Conservation (phyloP, 2,113 vertebrate genomes). For the Tetrao urogallus region DNA sequence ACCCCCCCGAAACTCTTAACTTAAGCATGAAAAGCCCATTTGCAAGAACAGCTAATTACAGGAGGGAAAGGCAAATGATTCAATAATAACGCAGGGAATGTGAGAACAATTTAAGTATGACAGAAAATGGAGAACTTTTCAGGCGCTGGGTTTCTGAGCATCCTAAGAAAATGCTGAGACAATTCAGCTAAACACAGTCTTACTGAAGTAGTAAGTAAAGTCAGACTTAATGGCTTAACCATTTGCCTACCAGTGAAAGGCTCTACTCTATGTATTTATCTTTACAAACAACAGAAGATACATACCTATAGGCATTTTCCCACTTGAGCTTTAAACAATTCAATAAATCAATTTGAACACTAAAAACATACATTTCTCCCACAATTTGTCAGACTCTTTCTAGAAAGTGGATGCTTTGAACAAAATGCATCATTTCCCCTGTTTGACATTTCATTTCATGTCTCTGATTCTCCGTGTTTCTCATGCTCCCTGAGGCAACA, state of each 20-base stretch:
- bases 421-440: background rate
- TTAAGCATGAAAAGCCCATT: slow-evolving; percentile 24
- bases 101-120: background rate
- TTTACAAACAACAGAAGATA: background rate
- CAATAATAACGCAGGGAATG: background rate
- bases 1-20: background rate
- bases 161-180: background rate
- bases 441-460: background rate
- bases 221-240: background rate
- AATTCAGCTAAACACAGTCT: background rate
- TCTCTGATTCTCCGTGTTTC: background rate
- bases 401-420: slow-evolving; percentile 1
- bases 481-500: background rate
- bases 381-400: background rate
- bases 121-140: background rate
- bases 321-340: background rate
- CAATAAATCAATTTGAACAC: background rate
- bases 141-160: background rate
- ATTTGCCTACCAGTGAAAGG: background rate
- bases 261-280: fast-evolving
- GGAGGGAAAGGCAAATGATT: background rate
- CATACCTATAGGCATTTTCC: background rate
- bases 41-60: background rate
- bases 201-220: background rate
- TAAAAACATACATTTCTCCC: background rate